Base-by-base conservation (phyloP, 2,888 invertebrate species). In the Volucella bombylans region DNA sequence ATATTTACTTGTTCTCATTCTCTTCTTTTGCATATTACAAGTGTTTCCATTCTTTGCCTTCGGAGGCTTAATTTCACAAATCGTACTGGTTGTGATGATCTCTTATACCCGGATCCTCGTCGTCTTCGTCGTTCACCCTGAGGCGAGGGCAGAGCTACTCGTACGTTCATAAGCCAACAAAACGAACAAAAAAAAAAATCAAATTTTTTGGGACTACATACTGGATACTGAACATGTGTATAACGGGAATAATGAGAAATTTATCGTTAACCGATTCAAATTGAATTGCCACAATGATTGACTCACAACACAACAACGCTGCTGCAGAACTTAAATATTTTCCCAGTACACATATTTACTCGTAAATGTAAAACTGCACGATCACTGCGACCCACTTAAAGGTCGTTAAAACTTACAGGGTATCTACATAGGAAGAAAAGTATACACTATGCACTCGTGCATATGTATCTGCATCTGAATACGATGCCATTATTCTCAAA, bases 341-440 rank as follows among this genome's bases (percentile, higher is more conserved):
- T 55, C 11, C 31, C 41, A 67, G 52, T 57, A 11, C 39, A 45
- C 47, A 39, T 57, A 45, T 31, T 45, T 31, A n/a, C n/a, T n/a
- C n/a, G n/a, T n/a, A 52, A 59, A 81, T 76, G 82, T 71, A 77
- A 65, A 76, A 71, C 31, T 81, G 72, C 55, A 82, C 11, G 41
- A 72, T 10, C 39, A 31, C 31, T 31, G 45, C 72, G 71, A 77
- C 77, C 82, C 18, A 72, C 68, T 77, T 72, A 62, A 47, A 76
- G 76, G 69, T 47, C 76, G 76, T 71, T 76, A 69, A 76, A 71
- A 71, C 65, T 12, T 54, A 43, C 31, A 65, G 52, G 6, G 6
- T 31, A 31, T 31, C 6, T 31, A 31, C 31, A 31, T 31, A 31
- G 31, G 31, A 31, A 31, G 31, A 31, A 6, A 6, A 31, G 31